Conservation (phyloP, 2,797 vertebrate species). For the Synanceia verrucosa region DNA sequence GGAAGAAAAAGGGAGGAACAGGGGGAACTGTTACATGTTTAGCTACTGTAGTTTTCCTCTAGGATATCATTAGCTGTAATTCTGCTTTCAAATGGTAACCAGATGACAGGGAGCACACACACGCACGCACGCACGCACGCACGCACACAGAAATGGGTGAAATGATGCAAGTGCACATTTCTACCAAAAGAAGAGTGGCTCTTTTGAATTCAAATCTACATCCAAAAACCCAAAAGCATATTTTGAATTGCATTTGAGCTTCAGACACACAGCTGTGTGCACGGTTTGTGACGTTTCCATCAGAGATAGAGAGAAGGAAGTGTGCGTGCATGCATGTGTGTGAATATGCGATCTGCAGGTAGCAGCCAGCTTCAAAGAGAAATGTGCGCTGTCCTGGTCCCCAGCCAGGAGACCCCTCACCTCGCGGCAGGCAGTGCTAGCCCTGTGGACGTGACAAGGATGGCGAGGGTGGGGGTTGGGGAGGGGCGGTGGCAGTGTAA, state of each 20-base stretch:
- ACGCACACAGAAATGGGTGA: background rate
- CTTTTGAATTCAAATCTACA: background rate
- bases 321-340: conserved; percentile 14
- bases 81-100: conserved; percentile 78
- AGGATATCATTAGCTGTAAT: conserved; percentile 81
- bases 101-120: conserved; percentile 65
- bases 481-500: background rate
- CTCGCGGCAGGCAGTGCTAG: conserved; percentile 43
- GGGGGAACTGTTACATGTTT: conserved; percentile 66
- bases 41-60: conserved; percentile 81
- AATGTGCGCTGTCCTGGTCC: conserved; percentile 63
- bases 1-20: conserved; percentile 33
- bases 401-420: conserved; percentile 72
- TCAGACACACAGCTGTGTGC: background rate
- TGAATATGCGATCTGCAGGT: conserved; percentile 63
- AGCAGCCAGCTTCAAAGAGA: conserved; percentile 68
- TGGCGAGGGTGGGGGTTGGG: conserved; percentile 1
- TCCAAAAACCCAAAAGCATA: background rate
- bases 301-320: conserved; percentile 33
- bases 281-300: background rate
- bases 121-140: conserved; percentile 10
- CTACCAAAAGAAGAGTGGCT: background rate
- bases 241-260: background rate
- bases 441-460: conserved; percentile 72
- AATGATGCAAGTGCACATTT: background rate